Conservation (phyloP, 2,113 vertebrate species). For the Misgurnus mizolepis region DNA sequence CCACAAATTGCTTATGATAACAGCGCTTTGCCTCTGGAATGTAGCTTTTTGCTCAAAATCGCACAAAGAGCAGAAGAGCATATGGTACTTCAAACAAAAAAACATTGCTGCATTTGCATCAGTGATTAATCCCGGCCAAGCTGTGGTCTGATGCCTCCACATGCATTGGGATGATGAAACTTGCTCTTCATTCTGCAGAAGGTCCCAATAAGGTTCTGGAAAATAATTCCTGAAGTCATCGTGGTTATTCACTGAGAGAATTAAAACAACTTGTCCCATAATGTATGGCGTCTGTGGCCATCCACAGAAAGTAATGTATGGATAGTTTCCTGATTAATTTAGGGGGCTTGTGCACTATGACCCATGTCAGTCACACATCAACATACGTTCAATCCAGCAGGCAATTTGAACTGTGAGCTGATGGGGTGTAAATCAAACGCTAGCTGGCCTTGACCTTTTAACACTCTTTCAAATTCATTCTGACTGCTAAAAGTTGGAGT, state of each 20-base stretch:
- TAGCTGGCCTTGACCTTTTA: conserved; percentile 66
- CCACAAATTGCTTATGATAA: conserved; percentile 24
- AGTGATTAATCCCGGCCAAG: conserved; percentile 30
- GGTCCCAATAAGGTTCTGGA: conserved; percentile 18
- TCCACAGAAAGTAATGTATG: conserved; percentile 56
- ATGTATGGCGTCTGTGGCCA: conserved; percentile 46
- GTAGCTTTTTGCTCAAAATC: conserved; percentile 24
- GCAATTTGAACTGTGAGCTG: conserved; percentile 62
- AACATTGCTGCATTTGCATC: conserved; percentile 24
- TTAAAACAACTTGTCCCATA: conserved; percentile 62
- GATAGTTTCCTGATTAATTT: conserved; percentile 29
- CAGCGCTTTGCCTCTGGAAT: conserved; percentile 5
- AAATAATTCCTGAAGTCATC: conserved; percentile 5
- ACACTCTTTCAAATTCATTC: conserved; percentile 57
- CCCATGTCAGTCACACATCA: conserved; percentile 58
- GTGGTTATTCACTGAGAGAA: not conserved
- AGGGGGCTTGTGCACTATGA: conserved; percentile 25
- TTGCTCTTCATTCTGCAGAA: not conserved
- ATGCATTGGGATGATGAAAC: conserved; percentile 24
- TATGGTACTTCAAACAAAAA: conserved; percentile 20
- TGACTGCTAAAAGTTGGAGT: conserved; percentile 31
- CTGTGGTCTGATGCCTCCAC: conserved; percentile 24
- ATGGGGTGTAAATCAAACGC: conserved; percentile 61
- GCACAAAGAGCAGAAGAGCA: conserved; percentile 8
- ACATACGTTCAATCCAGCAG: conserved; percentile 53